Conservation (phyloP, 1,140 invertebrate genomes). For the Lerema accius region DNA sequence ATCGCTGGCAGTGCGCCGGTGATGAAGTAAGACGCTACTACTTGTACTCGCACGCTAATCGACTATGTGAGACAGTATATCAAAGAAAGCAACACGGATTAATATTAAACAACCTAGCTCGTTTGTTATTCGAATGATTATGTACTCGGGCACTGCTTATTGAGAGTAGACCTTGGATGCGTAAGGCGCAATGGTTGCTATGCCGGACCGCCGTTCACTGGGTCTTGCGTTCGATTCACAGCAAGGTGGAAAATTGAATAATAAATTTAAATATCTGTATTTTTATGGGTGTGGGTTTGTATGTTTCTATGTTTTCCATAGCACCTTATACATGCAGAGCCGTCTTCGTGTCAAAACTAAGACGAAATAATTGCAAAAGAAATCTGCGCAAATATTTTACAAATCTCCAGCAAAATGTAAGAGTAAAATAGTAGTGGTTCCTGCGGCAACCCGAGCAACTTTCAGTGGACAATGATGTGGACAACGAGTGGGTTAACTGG, state of each 20-base stretch:
- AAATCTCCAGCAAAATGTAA: too few species aligned
- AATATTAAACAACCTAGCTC: slow-evolving; percentile 28
- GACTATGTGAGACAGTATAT: slow-evolving; percentile 32
- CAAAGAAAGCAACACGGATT: slow-evolving; percentile 28
- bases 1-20: slow-evolving; percentile 63
- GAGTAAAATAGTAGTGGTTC: slow-evolving; percentile 43
- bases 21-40: slow-evolving; percentile 45
- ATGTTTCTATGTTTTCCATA: too few species aligned
- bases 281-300: too few species aligned
- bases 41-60: slow-evolving; percentile 35
- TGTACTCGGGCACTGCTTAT: neutral
- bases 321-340: too few species aligned
- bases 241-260: too few species aligned
- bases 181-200: too few species aligned
- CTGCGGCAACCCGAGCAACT: slow-evolving; percentile 58
- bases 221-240: too few species aligned
- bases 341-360: too few species aligned
- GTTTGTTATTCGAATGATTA: slow-evolving; percentile 15
- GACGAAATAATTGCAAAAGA: too few species aligned
- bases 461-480: slow-evolving; percentile 61
- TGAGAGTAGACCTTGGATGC: neutral
- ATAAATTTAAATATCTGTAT: too few species aligned
- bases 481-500: slow-evolving; percentile 62
- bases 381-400: too few species aligned
- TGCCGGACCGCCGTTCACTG: too few species aligned